Percentiles rank a stretch among this genome's conserved stretches.
These are phyloP conservation scores for Tenualosa thibaudeaui DNA, from an alignment of 2,797 vertebrate genomes.

Conservation along the genomic window DNA sequence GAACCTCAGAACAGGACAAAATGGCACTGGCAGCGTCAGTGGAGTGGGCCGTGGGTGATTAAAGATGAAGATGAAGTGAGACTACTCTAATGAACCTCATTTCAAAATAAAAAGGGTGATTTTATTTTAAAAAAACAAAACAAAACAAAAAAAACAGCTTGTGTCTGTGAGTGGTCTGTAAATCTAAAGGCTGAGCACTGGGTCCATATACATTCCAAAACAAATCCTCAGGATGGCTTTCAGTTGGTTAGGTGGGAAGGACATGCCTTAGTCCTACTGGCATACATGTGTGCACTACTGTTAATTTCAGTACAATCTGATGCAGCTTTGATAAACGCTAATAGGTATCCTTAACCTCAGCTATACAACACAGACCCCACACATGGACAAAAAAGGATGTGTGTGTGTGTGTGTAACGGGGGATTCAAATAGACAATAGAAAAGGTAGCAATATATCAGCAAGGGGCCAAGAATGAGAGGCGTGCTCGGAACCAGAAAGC, in stretches of 20 bases:
- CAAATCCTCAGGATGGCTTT: no score
- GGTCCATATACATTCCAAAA: no score
- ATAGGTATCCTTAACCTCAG: background rate
- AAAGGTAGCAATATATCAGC: background rate
- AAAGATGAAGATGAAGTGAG: background rate
- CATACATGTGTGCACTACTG: background rate
- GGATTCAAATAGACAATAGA: background rate
- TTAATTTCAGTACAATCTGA: background rate
- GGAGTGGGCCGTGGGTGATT: background rate
- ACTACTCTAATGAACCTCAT: background rate
- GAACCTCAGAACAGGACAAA: background rate
- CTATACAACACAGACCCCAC: background rate
- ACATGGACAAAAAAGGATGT: background rate
- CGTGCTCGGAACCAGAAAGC: background rate
- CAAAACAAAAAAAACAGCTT: background rate
- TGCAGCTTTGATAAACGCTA: background rate
- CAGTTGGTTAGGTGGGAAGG: background rate
- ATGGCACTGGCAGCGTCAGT: background rate
- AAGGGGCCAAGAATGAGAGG: slow-evolving; percentile 11
- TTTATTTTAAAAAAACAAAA: background rate
- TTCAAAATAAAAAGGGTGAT: background rate
- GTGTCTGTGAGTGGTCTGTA: background rate
- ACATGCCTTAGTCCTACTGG: background rate
- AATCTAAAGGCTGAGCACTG: no score
- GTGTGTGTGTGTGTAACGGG: background rate